Evolutionary conservation across 2,797 vertebrate genomes (phyloP).

Genomic region (Aphelocoma californica): DNA sequence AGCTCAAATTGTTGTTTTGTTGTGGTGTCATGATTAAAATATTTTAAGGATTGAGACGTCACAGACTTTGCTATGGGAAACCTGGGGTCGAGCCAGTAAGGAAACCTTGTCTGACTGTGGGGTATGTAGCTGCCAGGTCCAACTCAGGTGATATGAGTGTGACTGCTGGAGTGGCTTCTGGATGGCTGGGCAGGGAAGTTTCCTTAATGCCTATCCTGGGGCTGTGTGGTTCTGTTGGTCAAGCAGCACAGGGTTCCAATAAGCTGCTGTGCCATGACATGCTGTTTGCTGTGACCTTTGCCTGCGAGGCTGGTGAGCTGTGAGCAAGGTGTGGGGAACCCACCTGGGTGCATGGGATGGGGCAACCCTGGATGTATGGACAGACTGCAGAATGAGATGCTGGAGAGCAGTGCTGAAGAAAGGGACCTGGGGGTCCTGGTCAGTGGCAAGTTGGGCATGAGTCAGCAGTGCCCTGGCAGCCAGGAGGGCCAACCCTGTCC

Average conservation of each 20-base stretch:
- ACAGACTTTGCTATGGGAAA: neutral
- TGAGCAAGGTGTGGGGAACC: neutral
- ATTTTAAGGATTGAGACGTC: neutral
- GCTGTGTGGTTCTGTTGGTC: neutral
- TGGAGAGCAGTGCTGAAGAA: fast-evolving
- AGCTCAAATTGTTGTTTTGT: neutral
- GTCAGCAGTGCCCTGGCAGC: neutral
- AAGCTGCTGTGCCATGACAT: fast-evolving
- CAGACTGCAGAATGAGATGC: neutral
- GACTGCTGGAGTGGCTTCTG: neutral
- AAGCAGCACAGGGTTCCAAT: no score
- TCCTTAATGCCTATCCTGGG: neutral
- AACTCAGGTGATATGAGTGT: neutral
- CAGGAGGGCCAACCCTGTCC: neutral
- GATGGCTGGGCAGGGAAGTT: neutral
- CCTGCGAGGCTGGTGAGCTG: neutral
- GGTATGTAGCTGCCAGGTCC: neutral
- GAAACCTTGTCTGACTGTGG: neutral
- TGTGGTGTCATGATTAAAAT: neutral
- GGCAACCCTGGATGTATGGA: fast-evolving
- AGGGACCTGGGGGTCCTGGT: neutral
- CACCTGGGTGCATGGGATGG: fast-evolving
- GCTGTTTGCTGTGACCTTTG: neutral
- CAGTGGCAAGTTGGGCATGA: fast-evolving
- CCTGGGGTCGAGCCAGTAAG: fast-evolving